Base-by-base conservation (phyloP, 2,113 vertebrate species). In the Andinoacara biseriatus region DNA sequence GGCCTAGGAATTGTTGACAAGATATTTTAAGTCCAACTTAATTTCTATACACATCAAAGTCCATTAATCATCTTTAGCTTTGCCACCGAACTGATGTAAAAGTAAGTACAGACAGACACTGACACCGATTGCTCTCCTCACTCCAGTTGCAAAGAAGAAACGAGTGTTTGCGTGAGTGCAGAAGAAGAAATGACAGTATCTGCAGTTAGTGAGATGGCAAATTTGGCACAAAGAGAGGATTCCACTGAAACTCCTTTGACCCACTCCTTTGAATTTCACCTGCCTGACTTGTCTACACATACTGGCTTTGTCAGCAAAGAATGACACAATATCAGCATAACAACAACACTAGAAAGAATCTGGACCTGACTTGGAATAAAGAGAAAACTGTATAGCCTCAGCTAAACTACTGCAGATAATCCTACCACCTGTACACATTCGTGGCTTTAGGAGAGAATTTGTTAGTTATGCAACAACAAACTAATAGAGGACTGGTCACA, bases 361-460 rank as follows among this genome's bases (percentile, higher is more conserved):
- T 15, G 46, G 26, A 33, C 49, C 5, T 31, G 74, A 72, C 13
- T 14, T 29, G 35, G 24, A 83, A 60, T 61, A 58, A 4, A 59
- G 18, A 14, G 29, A 82, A 65, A 58, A 62, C 46, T 58, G 63
- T 82, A 60, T 56, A 56, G 82, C 33, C 20, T 76, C 52, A 62
- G 29, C 33, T 7, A 20, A 76, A 49, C 58, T 57, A 24, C 58
- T 57, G 29, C 43, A 58, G 58, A 80, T 72, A 81, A 82, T 86
- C 22, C 14, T 72, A 35, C 20, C 17, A 56, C 46, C 33, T 61
- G 56, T 61, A 58, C 76, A 79, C 82, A 90, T 86, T 76, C 90
- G 56, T 22, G 52, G 58, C 8, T 58, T 65, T 26, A 75, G 35
- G 17, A 82, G 29, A 67, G 26, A 83, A 76, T 11, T 9, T 49